Evolutionary conservation across 1,140 invertebrate genomes (phyloP).

Genomic region (Acromyrmex charruanus): DNA sequence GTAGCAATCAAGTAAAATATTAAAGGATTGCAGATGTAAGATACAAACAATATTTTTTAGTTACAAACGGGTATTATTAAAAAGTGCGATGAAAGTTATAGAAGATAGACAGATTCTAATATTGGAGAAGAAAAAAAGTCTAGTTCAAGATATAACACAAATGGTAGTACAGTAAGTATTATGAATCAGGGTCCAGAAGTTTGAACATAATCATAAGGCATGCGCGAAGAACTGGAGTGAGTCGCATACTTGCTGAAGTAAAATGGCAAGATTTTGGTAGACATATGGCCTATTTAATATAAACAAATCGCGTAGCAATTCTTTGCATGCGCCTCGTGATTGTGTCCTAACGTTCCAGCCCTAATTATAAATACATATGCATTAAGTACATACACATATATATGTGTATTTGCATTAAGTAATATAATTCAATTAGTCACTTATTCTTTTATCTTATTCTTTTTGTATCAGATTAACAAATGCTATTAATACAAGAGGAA

Average conservation of each 20-base stretch:
- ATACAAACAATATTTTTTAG: slow-evolving; percentile 82
- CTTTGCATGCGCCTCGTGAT: too few relatives aligned
- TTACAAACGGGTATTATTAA: slow-evolving; percentile 93
- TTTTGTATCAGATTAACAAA: slow-evolving; percentile 90
- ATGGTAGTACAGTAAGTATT: slow-evolving; percentile 92
- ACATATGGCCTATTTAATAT: too few relatives aligned
- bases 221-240: too few relatives aligned
- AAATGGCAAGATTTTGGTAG: too few relatives aligned
- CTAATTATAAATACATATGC: too few relatives aligned
- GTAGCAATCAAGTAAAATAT: neutral
- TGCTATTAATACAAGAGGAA: slow-evolving; percentile 93
- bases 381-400: too few relatives aligned
- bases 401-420: neutral
- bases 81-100: slow-evolving; percentile 95
- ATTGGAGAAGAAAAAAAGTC: slow-evolving; percentile 92
- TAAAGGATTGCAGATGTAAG: neutral
- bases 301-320: too few relatives aligned
- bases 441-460: slow-evolving; percentile 10
- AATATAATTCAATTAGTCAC: neutral
- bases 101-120: slow-evolving; percentile 94
- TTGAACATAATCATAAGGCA: too few relatives aligned
- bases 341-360: too few relatives aligned
- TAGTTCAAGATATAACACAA: slow-evolving; percentile 94
- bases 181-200: slow-evolving; percentile 4
- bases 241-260: too few relatives aligned